phyloP scores from a whole-genome alignment of 2,888 invertebrate species.

The Callinectes sapidus region DNA sequence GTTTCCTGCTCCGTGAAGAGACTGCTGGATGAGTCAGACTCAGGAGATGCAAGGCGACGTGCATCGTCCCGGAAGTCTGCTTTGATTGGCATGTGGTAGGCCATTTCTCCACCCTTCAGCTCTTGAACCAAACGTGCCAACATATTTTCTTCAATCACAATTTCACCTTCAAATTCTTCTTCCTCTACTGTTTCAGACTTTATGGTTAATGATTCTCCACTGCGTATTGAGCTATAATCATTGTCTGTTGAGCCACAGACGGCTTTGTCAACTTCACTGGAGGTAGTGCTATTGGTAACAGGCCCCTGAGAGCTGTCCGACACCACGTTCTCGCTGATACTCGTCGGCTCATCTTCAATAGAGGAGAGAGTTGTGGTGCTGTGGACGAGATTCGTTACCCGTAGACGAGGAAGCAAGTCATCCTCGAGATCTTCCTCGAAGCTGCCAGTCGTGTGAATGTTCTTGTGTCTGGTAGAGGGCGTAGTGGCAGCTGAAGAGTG shows the following conservation, averaged over 20 bases:
- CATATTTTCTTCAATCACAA: slow-evolving; percentile 69
- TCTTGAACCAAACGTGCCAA: slow-evolving; percentile 69
- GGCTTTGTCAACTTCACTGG: slow-evolving; percentile 70
- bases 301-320: slow-evolving; percentile 62
- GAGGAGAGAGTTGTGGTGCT: slow-evolving; percentile 69
- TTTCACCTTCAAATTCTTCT: slow-evolving; percentile 62
- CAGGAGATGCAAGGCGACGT: slow-evolving; percentile 74
- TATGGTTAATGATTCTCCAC: slow-evolving; percentile 69
- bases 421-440: slow-evolving; percentile 70
- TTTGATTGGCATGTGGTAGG: slow-evolving; percentile 54
- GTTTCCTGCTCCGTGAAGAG: slow-evolving; percentile 74
- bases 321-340: slow-evolving; percentile 67
- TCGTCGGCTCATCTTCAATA: slow-evolving; percentile 70
- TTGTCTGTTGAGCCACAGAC: slow-evolving; percentile 64
- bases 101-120: slow-evolving; percentile 64
- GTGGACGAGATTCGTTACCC: slow-evolving; percentile 56
- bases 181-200: slow-evolving; percentile 69
- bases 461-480: slow-evolving; percentile 87
- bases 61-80: slow-evolving; percentile 62
- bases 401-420: slow-evolving; percentile 63
- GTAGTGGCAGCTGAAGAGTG: slow-evolving; percentile 82
- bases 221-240: slow-evolving; percentile 69
- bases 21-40: slow-evolving; percentile 74
- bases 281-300: slow-evolving; percentile 63
- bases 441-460: slow-evolving; percentile 77